These are phyloP conservation scores for Lydus trimaculatus DNA, from an alignment of 2,888 invertebrate genomes.

Conservation along the genomic window DNA sequence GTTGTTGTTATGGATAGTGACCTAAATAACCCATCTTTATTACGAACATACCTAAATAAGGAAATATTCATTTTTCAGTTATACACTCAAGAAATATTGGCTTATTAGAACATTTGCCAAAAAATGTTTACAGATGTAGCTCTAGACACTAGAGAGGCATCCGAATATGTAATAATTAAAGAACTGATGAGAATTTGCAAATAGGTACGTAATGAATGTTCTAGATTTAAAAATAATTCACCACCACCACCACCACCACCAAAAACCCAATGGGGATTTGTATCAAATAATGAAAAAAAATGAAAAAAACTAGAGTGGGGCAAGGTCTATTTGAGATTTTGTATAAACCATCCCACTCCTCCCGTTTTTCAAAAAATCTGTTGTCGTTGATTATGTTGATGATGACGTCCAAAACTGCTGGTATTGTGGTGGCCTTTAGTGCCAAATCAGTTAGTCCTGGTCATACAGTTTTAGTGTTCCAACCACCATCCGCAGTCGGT, in stretches of 20 bases:
- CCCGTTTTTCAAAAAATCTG: not conserved
- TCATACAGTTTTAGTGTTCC: conserved; percentile 2
- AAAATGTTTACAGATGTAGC: not conserved
- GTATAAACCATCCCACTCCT: not conserved
- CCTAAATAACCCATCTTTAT: not conserved
- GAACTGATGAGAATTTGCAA: not conserved
- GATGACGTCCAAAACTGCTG: not conserved
- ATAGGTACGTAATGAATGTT: not conserved
- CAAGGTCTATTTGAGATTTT: conserved; percentile 1
- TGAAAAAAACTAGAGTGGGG: not conserved
- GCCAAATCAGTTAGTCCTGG: conserved; percentile 1
- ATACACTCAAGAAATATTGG: not conserved
- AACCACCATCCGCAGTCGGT: conserved; percentile 1
- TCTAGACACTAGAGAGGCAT: too few species aligned
- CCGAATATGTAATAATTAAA: not conserved
- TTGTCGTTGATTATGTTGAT: not conserved
- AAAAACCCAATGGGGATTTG: not conserved
- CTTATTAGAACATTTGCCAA: not conserved
- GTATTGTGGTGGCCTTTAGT: not conserved
- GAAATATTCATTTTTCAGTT: not conserved
- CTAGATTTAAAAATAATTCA: not conserved
- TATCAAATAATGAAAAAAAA: conserved; percentile 2
- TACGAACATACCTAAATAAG: not conserved
- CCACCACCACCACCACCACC: not conserved
- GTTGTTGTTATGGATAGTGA: not conserved